These are phyloP conservation scores for Arion vulgaris DNA, from an alignment of 1,140 invertebrate genomes.

Conservation along the genomic window DNA sequence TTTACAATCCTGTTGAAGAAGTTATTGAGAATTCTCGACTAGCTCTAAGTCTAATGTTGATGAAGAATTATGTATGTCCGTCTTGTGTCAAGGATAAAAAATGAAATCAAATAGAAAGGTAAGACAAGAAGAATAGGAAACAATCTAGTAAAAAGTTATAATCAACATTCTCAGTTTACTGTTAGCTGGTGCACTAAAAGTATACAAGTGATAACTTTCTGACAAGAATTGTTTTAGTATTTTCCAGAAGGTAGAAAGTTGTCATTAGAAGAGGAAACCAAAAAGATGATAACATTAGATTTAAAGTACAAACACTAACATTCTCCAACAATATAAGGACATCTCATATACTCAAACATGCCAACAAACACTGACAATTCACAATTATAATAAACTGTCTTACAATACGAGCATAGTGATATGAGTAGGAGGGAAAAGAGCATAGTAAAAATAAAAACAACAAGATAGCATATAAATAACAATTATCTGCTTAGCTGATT, in stretches of 20 bases:
- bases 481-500: no score
- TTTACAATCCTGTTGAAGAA: no score
- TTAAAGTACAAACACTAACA: background rate
- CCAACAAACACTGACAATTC: no score
- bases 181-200: background rate
- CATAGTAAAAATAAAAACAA: no score
- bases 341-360: background rate
- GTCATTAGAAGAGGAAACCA: background rate
- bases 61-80: background rate
- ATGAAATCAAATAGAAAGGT: background rate
- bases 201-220: background rate
- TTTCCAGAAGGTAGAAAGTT: background rate
- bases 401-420: no score
- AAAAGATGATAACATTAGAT: background rate
- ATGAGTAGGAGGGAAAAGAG: no score
- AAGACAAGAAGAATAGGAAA: background rate
- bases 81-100: slow-evolving; percentile 2
- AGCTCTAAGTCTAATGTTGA: no score
- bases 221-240: background rate
- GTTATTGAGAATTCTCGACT: no score
- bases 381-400: no score
- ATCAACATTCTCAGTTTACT: background rate
- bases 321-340: background rate
- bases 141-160: background rate
- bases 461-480: no score